Percentiles rank a stretch among this genome's conserved stretches.
Evolutionary conservation across 2,797 vertebrate genomes (phyloP).

Genomic region (Lutjanus argentimaculatus): DNA sequence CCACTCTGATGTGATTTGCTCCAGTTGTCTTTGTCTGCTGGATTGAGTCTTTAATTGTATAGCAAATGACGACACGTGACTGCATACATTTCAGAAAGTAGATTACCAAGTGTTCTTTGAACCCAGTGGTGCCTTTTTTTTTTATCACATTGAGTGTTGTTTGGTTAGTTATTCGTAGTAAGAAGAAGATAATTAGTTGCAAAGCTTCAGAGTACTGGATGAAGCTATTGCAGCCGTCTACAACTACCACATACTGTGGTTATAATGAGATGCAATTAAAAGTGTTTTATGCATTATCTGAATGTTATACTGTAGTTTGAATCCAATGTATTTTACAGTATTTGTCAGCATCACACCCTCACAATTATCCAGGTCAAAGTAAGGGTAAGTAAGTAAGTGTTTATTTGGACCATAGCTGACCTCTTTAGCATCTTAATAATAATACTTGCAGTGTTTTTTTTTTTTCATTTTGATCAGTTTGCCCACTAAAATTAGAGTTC

Average conservation of each 20-base stretch:
- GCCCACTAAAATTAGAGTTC: too few relatives aligned
- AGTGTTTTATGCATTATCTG: not conserved
- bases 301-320: not conserved
- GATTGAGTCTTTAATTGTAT: slow-evolving; percentile 29
- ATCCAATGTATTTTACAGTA: not conserved
- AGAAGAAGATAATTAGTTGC: not conserved
- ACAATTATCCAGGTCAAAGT: not conserved
- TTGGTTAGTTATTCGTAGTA: slow-evolving; percentile 4
- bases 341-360: not conserved
- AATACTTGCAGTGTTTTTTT: too few relatives aligned
- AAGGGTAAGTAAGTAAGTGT: too few relatives aligned
- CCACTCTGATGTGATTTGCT: slow-evolving; percentile 23
- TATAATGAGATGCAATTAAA: slow-evolving; percentile 1
- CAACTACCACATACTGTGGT: not conserved
- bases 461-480: too few relatives aligned
- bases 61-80: not conserved
- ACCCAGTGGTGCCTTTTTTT: not conserved
- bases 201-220: slow-evolving; percentile 5
- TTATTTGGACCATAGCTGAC: too few relatives aligned
- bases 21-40: slow-evolving; percentile 34
- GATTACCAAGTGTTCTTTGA: slow-evolving; percentile 18
- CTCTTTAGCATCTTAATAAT: too few relatives aligned
- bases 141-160: not conserved
- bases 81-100: not conserved
- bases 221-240: slow-evolving; percentile 2